These are phyloP conservation scores for Hirtodrosophila trivittata DNA, from an alignment of 2,888 invertebrate species.

Conservation along the genomic window DNA sequence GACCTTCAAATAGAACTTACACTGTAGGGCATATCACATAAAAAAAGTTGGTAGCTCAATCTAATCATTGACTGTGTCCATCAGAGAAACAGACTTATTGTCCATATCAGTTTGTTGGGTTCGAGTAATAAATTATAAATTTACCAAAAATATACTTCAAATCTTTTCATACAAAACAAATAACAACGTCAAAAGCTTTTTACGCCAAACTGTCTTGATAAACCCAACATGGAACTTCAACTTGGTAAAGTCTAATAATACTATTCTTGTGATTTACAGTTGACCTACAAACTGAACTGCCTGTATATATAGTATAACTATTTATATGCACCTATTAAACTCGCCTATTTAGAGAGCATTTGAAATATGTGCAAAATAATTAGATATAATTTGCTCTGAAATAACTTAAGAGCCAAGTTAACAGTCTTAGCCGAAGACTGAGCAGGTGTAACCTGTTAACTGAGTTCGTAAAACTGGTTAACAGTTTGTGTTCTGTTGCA, in stretches of 20 bases:
- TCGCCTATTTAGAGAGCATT: constrained; percentile 25
- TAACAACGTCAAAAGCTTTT: too few species aligned
- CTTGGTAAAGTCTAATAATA: neutral
- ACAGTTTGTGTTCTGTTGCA: constrained; percentile 4
- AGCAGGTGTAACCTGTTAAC: too few species aligned
- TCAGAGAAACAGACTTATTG: too few species aligned
- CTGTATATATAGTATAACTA: neutral
- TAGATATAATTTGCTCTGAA: constrained; percentile 25
- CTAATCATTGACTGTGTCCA: too few species aligned
- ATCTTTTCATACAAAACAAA: too few species aligned
- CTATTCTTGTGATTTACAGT: constrained; percentile 13
- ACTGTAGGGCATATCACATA: neutral
- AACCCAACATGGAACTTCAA: constrained; percentile 8
- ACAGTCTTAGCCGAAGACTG: neutral
- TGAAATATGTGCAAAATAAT: constrained; percentile 19
- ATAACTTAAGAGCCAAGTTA: neutral
- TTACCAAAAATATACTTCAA: too few species aligned
- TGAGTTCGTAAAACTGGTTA: neutral
- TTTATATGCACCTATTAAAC: constrained; percentile 18
- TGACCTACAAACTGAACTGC: neutral
- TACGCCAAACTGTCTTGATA: constrained; percentile 37
- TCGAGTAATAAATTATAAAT: too few species aligned
- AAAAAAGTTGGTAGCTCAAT: too few species aligned
- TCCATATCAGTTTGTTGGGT: too few species aligned
- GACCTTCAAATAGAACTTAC: too few species aligned